Base-by-base conservation (phyloP, 2,888 invertebrate species). In the Enchytraeus crypticus region DNA sequence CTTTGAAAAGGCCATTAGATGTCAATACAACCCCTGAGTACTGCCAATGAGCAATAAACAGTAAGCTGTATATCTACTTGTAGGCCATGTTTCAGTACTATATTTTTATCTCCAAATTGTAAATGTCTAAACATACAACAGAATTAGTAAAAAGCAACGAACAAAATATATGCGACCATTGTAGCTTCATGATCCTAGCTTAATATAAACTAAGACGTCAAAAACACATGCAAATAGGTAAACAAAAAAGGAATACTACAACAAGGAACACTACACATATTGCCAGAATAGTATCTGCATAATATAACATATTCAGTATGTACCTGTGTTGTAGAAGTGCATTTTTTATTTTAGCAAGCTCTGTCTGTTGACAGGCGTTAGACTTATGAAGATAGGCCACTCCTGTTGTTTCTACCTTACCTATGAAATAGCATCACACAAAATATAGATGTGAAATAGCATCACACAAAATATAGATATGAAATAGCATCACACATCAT, bases 361-460 rank as follows among this genome's bases (percentile, higher is more conserved):
- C 74, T 29, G 60, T 53, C 33, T 21, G 32, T 26, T 23, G 2
- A 26, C 38, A 46, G 43, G 34, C 18, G 21, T 38, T 47, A n/a
- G 51, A 21, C 45, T 32, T 64, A 66, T 67, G 83, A 0, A 89
- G 87, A 80, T 87, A 84, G 59, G 90, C 83, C 0, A 88, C 85
- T 57, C 81, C 83, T 0, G 85, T 86, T 26, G 85, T 84, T 29
- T 90, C 74, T 47, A 89, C 84, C 64, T 84, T 83, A 1, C 77
- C 76, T 77, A 54, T 14, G 65, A 60, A 53, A 65, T 49, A 61
- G 64, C 60, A 64, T n/a, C n/a, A n/a, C 23, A 47, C 21, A 5
- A 29, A 8, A 46, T 27, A 3, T 29, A 47, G 23, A 1, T 21
- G 27, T 47, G 8, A 29, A 43, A 56, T n/a, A 43, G 21, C 26